phyloP scores from a whole-genome alignment of 1,140 invertebrate species.

The Papilio xuthus region DNA sequence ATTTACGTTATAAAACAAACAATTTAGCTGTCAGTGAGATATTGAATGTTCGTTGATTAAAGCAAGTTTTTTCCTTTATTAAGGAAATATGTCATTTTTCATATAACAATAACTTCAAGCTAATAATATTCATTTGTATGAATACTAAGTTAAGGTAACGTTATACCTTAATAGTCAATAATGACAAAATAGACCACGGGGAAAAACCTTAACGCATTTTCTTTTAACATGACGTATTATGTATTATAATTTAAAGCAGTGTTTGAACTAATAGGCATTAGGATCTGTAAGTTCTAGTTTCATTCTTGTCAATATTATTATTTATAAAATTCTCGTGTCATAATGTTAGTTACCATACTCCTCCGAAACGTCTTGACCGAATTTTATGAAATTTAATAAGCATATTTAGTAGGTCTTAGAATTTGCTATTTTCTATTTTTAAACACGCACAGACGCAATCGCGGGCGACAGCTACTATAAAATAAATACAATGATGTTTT shows the following conservation, averaged over 20 bases:
- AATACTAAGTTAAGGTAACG: not conserved
- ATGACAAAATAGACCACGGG: conserved; percentile 1
- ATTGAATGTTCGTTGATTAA: not conserved
- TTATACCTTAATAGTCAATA: not conserved
- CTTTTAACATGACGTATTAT: not conserved
- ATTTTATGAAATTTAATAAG: too few species aligned
- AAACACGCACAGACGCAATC: too few species aligned
- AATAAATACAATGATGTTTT: too few species aligned
- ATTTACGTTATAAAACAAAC: not conserved
- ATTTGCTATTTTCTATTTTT: too few species aligned
- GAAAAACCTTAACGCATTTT: not conserved
- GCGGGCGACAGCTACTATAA: too few species aligned
- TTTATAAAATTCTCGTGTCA: too few species aligned
- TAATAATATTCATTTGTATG: not conserved
- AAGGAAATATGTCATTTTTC: not conserved
- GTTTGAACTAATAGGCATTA: not conserved
- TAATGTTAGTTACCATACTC: too few species aligned
- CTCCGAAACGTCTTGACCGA: too few species aligned
- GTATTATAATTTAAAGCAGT: not conserved
- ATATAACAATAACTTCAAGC: conserved; percentile 15
- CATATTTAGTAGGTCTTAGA: too few species aligned
- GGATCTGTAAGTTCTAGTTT: not conserved
- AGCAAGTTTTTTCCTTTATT: conserved; percentile 8
- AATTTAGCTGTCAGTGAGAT: not conserved
- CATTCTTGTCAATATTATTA: not conserved